Percentiles rank a stretch among this genome's conserved stretches.
phyloP scores from a whole-genome alignment of 2,113 vertebrate species.

The Dissostichus mawsoni region DNA sequence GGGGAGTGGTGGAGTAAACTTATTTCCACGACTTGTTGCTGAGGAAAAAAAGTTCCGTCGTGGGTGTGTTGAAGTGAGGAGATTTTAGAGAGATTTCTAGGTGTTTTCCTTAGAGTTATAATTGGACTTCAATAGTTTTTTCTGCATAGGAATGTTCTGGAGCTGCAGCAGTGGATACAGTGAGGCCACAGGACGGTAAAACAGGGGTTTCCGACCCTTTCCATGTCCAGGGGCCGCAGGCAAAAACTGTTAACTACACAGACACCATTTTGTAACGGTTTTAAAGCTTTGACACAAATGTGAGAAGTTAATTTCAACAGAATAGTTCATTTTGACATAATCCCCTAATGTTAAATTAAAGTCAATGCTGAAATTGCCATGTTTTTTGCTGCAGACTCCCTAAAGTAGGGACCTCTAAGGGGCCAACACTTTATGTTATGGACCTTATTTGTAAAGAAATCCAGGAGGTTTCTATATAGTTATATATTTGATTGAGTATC shows the following conservation, averaged over 20 bases:
- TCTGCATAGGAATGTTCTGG: slow-evolving; percentile 70
- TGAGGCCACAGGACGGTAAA: slow-evolving; percentile 62
- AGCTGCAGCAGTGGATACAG: slow-evolving; percentile 26
- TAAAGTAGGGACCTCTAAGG: no score
- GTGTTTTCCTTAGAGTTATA: background rate
- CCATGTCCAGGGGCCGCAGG: slow-evolving; percentile 22
- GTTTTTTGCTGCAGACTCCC: background rate
- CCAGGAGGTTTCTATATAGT: no score
- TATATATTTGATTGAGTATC: no score
- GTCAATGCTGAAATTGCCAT: no score
- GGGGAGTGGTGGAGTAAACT: slow-evolving; percentile 66
- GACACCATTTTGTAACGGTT: slow-evolving; percentile 23
- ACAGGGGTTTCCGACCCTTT: slow-evolving; percentile 36
- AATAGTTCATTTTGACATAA: no score
- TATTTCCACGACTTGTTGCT: slow-evolving; percentile 63
- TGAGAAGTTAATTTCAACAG: background rate
- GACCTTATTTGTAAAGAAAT: no score
- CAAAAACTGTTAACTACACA: slow-evolving; percentile 7
- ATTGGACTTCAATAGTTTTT: slow-evolving; percentile 41
- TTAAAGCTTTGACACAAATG: background rate
- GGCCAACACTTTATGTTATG: no score
- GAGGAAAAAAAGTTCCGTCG: slow-evolving; percentile 15
- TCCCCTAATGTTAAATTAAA: no score
- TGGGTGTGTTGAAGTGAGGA: background rate
- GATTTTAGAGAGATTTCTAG: background rate